Evolutionary conservation across 2,888 invertebrate genomes (phyloP).

Genomic region (Pristionchus maxplancki): DNA sequence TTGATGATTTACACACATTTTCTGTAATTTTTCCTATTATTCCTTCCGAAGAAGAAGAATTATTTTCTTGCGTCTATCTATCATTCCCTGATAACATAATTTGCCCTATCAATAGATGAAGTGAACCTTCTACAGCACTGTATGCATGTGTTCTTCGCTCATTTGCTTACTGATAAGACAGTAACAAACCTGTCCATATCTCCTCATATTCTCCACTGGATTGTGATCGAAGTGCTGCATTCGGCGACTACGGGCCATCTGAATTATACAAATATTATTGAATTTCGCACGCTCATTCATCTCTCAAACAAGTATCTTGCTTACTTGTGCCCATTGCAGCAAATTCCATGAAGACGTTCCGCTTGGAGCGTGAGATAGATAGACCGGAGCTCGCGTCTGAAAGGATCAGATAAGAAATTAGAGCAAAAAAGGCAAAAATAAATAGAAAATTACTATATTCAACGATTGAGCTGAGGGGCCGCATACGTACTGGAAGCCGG

Average conservation of each 20-base stretch:
- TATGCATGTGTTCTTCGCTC: too few species aligned
- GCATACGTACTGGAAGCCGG: neutral
- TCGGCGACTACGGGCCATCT: neutral
- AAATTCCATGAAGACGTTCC: neutral
- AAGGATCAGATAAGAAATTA: neutral
- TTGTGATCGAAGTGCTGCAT: slow-evolving; percentile 5
- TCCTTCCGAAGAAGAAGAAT: too few species aligned
- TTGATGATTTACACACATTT: too few species aligned
- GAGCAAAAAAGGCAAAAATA: neutral
- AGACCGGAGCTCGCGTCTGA: neutral
- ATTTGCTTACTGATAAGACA: too few species aligned
- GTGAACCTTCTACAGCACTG: too few species aligned
- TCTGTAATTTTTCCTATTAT: too few species aligned
- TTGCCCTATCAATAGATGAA: too few species aligned
- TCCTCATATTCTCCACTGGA: slow-evolving; percentile 24
- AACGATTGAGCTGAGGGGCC: neutral
- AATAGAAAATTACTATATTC: neutral
- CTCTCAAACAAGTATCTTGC: neutral
- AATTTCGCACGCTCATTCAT: neutral
- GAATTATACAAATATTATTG: neutral
- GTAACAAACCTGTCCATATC: slow-evolving; percentile 6
- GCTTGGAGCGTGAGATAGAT: neutral
- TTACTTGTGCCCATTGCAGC: neutral
- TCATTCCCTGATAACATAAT: too few species aligned
- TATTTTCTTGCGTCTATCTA: too few species aligned